phyloP scores from a whole-genome alignment of 2,113 vertebrate genomes.

The Xenus cinereus region DNA sequence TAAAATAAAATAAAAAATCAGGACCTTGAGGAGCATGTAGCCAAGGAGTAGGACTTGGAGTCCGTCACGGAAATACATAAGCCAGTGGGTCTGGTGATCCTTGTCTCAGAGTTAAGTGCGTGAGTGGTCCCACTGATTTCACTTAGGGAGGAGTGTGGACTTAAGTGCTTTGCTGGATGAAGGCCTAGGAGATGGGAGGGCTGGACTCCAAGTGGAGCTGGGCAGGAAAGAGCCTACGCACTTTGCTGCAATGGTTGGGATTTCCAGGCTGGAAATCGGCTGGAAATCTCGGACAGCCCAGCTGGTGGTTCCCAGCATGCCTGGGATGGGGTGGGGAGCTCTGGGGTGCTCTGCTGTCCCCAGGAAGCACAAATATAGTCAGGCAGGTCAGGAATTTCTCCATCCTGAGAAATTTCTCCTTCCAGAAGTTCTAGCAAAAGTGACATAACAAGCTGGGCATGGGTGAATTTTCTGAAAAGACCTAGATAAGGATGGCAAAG shows the following conservation, averaged over 20 bases:
- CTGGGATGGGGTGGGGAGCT: neutral
- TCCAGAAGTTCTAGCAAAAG: neutral
- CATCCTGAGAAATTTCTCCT: neutral
- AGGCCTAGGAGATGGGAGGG: conserved; percentile 46
- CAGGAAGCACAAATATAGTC: neutral
- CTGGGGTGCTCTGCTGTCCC: neutral
- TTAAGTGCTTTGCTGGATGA: conserved; percentile 69
- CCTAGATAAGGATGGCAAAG: neutral
- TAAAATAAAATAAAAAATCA: neutral
- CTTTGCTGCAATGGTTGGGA: neutral
- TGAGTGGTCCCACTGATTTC: conserved; percentile 29
- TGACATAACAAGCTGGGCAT: neutral
- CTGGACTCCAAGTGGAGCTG: conserved; percentile 32
- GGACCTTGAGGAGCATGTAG: neutral
- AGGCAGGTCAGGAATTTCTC: neutral
- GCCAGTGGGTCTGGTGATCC: neutral
- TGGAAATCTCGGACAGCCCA: neutral
- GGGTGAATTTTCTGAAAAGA: neutral
- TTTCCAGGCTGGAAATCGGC: conserved; percentile 6
- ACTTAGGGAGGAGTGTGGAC: conserved; percentile 39
- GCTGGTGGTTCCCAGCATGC: neutral
- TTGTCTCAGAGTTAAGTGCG: neutral
- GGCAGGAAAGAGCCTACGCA: conserved; percentile 14
- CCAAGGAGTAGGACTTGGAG: neutral
- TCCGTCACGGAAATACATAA: neutral